Base-by-base conservation (phyloP, 1,140 invertebrate species). In the Kradibia gibbosae region DNA sequence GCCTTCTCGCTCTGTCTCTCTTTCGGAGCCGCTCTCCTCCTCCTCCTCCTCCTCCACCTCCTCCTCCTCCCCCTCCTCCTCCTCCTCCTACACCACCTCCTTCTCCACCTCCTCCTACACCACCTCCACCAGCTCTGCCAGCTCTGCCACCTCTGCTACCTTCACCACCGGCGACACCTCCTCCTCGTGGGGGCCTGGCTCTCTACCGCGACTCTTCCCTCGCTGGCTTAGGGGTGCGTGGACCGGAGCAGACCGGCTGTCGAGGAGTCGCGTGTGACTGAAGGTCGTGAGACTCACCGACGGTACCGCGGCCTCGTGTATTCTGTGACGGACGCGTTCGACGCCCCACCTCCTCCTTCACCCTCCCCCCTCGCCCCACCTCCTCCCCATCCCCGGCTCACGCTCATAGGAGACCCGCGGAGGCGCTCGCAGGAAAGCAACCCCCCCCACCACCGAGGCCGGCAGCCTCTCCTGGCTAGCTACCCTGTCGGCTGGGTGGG, bases 1-100 rank as follows among this genome's bases (percentile, higher is more conserved):
- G 71, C 55, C 72, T 75, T 78, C 86, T 83, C 82, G 85, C 83
- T 50, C 70, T 17, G n/a, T 17, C 70, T 48, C 45, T 73, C 28
- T 50, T 25, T 31, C 48, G 71, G 67, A 60, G 34, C 22, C 65
- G 74, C 57, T 48, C 67, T 73, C 62, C 77, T 76, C 81, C 79
- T 73, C 75, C 62, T 17, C 72, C 55, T 78, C 70, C 25, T 25
- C 34, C 55, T 53, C 45, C 31, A 5, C 42, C 53, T 48, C 67
- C 70, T 28, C 1, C 39, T 4, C n/a, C 65, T 28, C 42, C 42
- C 25, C 36, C 34, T 22, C 81, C 74, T 74, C 28, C 73, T 55
- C 48, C 17, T 13, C 67, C 57, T 53, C 31, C 48, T n/a, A 15
- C 72, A 31, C 73, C 50, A 55, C 77, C 39, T 75, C 67, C 67